Evolutionary conservation across 2,797 vertebrate species (phyloP), one percentile per base, ranked within the genome.

Genomic region (Phoeniculus purpureus): DNA sequence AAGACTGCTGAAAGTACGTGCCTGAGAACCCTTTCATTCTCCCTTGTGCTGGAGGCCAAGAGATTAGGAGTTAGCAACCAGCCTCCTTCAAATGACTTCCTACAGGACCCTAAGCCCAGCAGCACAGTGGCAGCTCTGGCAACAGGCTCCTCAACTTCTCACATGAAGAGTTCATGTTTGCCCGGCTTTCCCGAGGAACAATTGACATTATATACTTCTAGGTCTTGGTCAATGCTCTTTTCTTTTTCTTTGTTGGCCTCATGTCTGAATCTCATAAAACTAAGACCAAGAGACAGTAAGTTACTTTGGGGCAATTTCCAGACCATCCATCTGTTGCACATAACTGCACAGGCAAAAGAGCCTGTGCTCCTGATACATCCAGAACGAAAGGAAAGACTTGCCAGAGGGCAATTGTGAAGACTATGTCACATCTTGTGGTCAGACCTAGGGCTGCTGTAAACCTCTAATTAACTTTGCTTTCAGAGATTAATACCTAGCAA

Each of bases 361-460:
- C 8, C 43, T 21, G 21, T 2, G 4, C 12, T 31, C 29, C 9
- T 1, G 3, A 22, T 34, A 19, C 27, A 48, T 11, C 47, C 4
- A 60, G 47, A 50, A 26, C 0, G 0, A 51, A 73, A 23, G 25
- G 55, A 64, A 47, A 47, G n/a, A 15, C 14, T 26, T 51, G 40
- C 47, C 0, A 0, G 47, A 34, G 21, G 12, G 12, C 27, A 58
- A 37, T 3, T 59, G 27, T 1, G 1, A 77, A 61, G 45, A 43
- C 70, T 55, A 6, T 29, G 47, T 59, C 60, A 59, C 13, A 0
- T 59, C 66, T 34, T 32, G 10, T 17, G 70, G 47, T 56, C 51
- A 47, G 47, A 62, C 34, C 31, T n/a, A 34, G 27, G 40, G 82
- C 40, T 73, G 20, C 84, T 47, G 29, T 56, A 60, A 72, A 23